Evolutionary conservation across 2,797 vertebrate genomes (phyloP), one percentile per base, ranked within the genome.

Genomic region (Hoplostethus mediterraneus): DNA sequence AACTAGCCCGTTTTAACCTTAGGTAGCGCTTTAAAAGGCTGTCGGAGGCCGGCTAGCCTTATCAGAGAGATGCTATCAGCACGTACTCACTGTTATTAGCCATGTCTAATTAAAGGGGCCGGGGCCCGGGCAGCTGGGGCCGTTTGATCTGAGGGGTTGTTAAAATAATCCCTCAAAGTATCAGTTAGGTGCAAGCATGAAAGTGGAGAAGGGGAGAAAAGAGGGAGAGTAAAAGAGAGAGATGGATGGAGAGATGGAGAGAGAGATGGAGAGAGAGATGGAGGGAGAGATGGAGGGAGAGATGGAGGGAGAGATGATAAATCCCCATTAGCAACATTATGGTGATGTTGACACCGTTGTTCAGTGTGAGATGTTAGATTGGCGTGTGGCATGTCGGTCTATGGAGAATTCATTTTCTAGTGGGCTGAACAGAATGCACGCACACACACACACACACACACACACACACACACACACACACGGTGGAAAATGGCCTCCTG

Each of bases 311-410:
- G 73, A 71, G 93, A 92, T 92, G 96, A 96, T 97, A 96, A 97
- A 96, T 85, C 91, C 91, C 93, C 93, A 96, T 97, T 97, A 97
- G 91, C 92, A 94, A 95, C 95, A 93, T 94, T 94, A 94, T 96
- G 97, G 96, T 96, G 95, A 95, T 96, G 95, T 96, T 96, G 96
- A 95, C 95, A 95, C 96, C 96, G 97, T 97, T 97, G 97, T 97
- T 96, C 95, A 94, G 94, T 97, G 95, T 93, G 95, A 94, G 95
- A 92, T 88, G 72, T 80, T 73, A 89, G 88, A 94, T 95, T 94
- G 95, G 94, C 93, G 95, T 95, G 95, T 95, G 95, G 94, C 94
- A 94, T 95, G 95, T 96, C 95, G 95, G 95, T 96, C 94, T 96
- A 94, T 93, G 90, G 94, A 96, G 95, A 95, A 96, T 97, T 97